Evolutionary conservation across 2,113 vertebrate species (phyloP).

Genomic region (Poeciliopsis turrubarensis): DNA sequence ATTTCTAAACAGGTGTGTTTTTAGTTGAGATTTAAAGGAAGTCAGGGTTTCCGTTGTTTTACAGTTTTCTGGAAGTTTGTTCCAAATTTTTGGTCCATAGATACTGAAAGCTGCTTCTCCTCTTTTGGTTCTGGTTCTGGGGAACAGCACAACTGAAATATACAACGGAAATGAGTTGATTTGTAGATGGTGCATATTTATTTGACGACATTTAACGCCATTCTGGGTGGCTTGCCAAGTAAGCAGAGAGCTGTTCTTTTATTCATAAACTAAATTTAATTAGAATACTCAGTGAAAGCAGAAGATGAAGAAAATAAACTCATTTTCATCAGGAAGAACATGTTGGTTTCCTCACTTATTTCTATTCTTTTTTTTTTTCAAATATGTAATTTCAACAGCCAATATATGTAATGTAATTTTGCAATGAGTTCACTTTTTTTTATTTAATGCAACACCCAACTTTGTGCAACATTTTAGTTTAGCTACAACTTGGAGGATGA

Average conservation of each 20-base stretch:
- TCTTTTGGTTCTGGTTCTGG: too few relatives aligned
- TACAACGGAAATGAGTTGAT: constrained; percentile 23
- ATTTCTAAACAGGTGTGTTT: too few relatives aligned
- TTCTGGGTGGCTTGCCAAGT: constrained; percentile 31
- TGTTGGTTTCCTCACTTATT: not conserved
- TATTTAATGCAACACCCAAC: not conserved
- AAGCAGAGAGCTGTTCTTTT: constrained; percentile 30
- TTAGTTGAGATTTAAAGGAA: too few relatives aligned
- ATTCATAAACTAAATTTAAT: constrained; percentile 36
- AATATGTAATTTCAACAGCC: not conserved
- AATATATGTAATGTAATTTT: not conserved
- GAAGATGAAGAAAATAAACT: not conserved
- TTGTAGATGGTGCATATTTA: constrained; percentile 17
- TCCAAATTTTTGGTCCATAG: too few relatives aligned
- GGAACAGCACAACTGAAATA: constrained; percentile 10
- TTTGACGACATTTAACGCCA: constrained; percentile 44
- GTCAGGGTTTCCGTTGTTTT: too few relatives aligned
- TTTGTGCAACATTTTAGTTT: constrained; percentile 7
- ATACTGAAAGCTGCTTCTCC: too few relatives aligned
- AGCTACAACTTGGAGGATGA: constrained; percentile 20
- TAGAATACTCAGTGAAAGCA: constrained; percentile 3
- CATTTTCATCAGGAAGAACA: not conserved
- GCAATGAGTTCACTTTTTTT: not conserved
- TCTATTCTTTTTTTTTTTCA: not conserved
- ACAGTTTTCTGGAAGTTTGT: too few relatives aligned